Conservation (phyloP, 1,140 invertebrate species). For the Phenacoccus solenopsis region DNA sequence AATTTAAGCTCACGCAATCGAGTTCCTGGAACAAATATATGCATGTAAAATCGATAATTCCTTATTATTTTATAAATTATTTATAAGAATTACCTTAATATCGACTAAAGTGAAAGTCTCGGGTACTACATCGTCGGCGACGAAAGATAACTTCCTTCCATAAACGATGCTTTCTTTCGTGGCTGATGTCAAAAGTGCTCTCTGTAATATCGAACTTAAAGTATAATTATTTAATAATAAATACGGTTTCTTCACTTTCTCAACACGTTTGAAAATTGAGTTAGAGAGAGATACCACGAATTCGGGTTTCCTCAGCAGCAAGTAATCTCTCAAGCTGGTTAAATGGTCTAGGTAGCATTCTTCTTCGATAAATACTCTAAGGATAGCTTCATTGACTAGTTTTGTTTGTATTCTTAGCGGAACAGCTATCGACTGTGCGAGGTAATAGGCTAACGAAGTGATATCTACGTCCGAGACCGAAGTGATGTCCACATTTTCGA, state of each 20-base stretch:
- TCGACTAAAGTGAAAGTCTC: not conserved
- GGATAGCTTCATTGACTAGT: not conserved
- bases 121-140: not conserved
- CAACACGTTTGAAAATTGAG: not conserved
- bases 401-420: not conserved
- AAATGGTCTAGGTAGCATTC: not conserved
- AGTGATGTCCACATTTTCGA: not conserved
- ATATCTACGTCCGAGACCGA: not conserved
- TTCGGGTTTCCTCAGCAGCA: not conserved
- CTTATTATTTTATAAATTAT: not conserved
- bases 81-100: not conserved
- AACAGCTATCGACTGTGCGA: not conserved
- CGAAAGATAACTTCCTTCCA: not conserved
- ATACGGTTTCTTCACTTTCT: not conserved
- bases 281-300: not conserved
- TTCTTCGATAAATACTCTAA: conserved; percentile 5
- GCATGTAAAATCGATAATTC: not conserved
- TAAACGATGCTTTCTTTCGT: not conserved
- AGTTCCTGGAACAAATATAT: not conserved
- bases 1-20: not conserved
- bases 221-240: not conserved
- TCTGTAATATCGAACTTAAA: not conserved
- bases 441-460: not conserved
- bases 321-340: not conserved
- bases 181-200: not conserved